Conservation (phyloP, 2,888 invertebrate genomes). For the Acanthosepion lycidas region DNA sequence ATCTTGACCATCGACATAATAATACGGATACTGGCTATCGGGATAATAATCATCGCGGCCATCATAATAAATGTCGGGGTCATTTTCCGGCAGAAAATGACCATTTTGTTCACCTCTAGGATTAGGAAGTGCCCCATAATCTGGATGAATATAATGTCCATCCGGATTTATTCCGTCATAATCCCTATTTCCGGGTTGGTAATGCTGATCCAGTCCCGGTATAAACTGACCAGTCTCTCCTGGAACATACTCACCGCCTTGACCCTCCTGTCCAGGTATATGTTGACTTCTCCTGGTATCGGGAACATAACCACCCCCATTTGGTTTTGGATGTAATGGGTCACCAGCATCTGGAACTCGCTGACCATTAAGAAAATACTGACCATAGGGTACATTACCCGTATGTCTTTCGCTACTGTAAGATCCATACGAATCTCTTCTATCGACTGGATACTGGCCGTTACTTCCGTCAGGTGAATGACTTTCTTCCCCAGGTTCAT, state of each 20-base stretch:
- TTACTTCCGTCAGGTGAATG: not conserved
- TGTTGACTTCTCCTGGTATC: not conserved
- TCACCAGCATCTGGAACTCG: not conserved
- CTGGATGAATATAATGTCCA: not conserved
- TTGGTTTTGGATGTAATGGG: not conserved
- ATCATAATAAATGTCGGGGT: not conserved
- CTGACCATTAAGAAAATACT: slow-evolving; percentile 42
- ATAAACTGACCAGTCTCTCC: not conserved
- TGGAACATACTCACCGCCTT: not conserved
- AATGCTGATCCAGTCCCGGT: not conserved
- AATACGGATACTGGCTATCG: not conserved
- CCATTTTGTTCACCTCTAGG: not conserved
- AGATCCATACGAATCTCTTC: not conserved
- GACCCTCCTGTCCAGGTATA: not conserved
- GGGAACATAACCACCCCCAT: not conserved
- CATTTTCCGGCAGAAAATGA: slow-evolving; percentile 4
- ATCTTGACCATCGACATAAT: not conserved
- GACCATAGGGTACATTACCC: slow-evolving; percentile 35
- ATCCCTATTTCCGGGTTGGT: not conserved
- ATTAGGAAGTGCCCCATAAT: not conserved
- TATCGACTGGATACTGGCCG: not conserved
- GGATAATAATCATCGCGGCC: slow-evolving; percentile 4
- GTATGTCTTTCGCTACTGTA: not conserved
- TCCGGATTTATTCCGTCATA: not conserved
- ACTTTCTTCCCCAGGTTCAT: not conserved